Evolutionary conservation across 1,140 invertebrate genomes (phyloP), one percentile per base, ranked within the genome.

Genomic region (Ips nitidus): DNA sequence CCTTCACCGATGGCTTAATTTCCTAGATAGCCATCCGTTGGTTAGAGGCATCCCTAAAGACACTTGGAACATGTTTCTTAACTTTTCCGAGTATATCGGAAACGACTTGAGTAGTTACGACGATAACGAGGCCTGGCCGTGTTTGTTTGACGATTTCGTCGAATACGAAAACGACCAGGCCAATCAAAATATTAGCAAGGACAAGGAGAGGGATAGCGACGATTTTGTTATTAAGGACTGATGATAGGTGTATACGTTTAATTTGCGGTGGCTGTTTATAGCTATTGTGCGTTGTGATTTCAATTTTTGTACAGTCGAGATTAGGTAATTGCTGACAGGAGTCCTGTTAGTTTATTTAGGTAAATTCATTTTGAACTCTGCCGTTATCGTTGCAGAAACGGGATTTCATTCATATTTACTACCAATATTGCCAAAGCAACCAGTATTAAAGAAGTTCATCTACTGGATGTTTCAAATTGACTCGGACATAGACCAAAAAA

Each of bases 51-150:
- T 98, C 77, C 94, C 94, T 58, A 90, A 93, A 76, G 96, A 98
- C 81, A 98, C 95, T 53, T 98, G 96, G 96, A 94, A 97, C 80
- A 97, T 98, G 95, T 98, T 97, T 86, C 86, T 97, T 71, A 97
- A 97, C 82, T 97, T 98, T 83, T 88, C 89, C 73, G 95, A 98
- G 82, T 90, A 92, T 78, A 90, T 96, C 41, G 92, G 91, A 22
- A 90, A 94, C 82, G 94, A 98, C 87, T 88, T 98, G 76, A 91
- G 91, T 77, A 89, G 88, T 73, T 98, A 98, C 77, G 94, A 98
- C 83, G 95, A 98, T 79, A 93, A 94, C 61, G 95, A 98, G 83
- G 95, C 95, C 43, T 98, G 95, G 95, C 96, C 95, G 67, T 96
- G 94, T 84, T 87, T 98, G 56, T 95, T 98, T 83, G 95, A 98